These are phyloP conservation scores for Pocota personata DNA, from an alignment of 2,888 invertebrate genomes.

Conservation along the genomic window DNA sequence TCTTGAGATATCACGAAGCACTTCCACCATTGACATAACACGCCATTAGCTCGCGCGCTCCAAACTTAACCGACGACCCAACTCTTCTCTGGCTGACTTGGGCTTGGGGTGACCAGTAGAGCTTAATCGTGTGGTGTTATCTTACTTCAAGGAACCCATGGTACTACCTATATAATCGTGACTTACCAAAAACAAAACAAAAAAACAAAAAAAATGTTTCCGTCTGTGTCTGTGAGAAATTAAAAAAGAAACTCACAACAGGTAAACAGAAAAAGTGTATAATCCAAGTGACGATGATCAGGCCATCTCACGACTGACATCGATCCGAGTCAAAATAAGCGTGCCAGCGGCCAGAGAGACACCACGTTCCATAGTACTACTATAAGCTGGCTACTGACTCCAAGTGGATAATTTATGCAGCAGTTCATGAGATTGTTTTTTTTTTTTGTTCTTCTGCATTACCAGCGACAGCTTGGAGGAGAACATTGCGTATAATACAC, in stretches of 20 bases:
- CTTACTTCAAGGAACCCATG: slow-evolving; percentile 62
- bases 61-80: slow-evolving; percentile 13
- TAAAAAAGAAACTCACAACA: slow-evolving; percentile 44
- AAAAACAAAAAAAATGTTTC: too few species aligned
- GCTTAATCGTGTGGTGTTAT: slow-evolving; percentile 73
- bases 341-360: slow-evolving; percentile 66
- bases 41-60: slow-evolving; percentile 59
- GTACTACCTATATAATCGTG: slow-evolving; percentile 47
- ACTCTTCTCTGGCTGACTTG: not conserved
- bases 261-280: slow-evolving; percentile 25
- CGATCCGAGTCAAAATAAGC: slow-evolving; percentile 74
- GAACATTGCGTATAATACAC: slow-evolving; percentile 25
- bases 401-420: slow-evolving; percentile 67
- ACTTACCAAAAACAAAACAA: slow-evolving; percentile 62
- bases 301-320: slow-evolving; percentile 74
- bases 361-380: slow-evolving; percentile 46
- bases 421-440: slow-evolving; percentile 29
- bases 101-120: slow-evolving; percentile 58
- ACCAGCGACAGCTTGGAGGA: slow-evolving; percentile 40
- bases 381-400: slow-evolving; percentile 69
- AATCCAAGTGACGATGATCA: slow-evolving; percentile 72
- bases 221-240: slow-evolving; percentile 62
- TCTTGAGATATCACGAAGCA: slow-evolving; percentile 63
- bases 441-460: slow-evolving; percentile 8
- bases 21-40: slow-evolving; percentile 67